These are phyloP conservation scores for Zosterops lateralis DNA, from an alignment of 2,113 vertebrate genomes.

Conservation along the genomic window DNA sequence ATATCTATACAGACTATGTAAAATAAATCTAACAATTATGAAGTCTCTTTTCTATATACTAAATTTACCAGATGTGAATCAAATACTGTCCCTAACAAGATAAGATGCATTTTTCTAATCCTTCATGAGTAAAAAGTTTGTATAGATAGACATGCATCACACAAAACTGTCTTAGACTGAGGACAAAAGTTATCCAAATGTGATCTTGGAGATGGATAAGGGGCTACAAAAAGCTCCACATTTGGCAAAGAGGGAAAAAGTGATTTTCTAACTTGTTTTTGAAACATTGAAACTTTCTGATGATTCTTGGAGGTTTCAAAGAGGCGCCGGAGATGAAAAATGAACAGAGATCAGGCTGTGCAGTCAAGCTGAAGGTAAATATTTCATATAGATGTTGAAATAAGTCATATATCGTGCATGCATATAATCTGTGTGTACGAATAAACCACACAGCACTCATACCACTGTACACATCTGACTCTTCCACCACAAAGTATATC, in stretches of 20 bases:
- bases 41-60: background rate
- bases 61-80: background rate
- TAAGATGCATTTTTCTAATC: background rate
- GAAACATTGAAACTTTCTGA: background rate
- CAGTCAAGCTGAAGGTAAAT: background rate
- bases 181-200: background rate
- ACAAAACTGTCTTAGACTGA: background rate
- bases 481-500: background rate
- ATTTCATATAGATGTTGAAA: background rate
- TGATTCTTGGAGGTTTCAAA: background rate
- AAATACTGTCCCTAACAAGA: background rate
- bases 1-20: background rate
- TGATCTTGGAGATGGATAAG: background rate
- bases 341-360: accelerated
- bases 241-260: background rate
- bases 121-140: background rate
- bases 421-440: background rate
- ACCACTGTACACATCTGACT: background rate
- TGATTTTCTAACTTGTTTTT: background rate
- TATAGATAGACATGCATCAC: background rate
- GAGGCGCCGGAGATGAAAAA: background rate
- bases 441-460: background rate
- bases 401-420: background rate
- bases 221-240: background rate
- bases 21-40: background rate